phyloP scores from a whole-genome alignment of 2,888 invertebrate species.

The Poecilus cupreus region DNA sequence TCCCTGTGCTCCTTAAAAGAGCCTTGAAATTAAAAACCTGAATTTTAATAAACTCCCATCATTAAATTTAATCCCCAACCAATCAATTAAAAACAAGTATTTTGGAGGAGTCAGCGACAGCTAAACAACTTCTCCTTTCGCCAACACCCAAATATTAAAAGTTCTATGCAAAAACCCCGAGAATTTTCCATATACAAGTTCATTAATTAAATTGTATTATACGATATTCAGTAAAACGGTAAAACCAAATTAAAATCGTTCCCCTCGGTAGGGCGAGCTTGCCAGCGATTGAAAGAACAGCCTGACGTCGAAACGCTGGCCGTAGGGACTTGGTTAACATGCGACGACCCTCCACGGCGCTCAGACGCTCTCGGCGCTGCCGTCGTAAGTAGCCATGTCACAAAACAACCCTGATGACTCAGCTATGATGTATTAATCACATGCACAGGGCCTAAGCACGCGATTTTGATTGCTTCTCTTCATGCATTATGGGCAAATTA shows the following conservation, averaged over 20 bases:
- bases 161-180: not conserved
- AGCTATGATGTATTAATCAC: slow-evolving; percentile 45
- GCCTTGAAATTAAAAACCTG: slow-evolving; percentile 1
- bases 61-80: slow-evolving; percentile 11
- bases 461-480: not conserved
- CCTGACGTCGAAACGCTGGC: not conserved
- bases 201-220: slow-evolving; percentile 55
- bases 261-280: not conserved
- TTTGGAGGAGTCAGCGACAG: not conserved
- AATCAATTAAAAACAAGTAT: slow-evolving; percentile 26
- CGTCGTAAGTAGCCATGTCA: not conserved
- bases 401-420: slow-evolving; percentile 20
- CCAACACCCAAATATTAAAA: not conserved
- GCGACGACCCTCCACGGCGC: slow-evolving; percentile 7
- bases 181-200: slow-evolving; percentile 45
- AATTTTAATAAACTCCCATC: slow-evolving; percentile 4
- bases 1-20: not conserved
- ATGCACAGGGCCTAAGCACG: not conserved
- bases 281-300: slow-evolving; percentile 1
- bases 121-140: not conserved
- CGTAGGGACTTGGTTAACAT: slow-evolving; percentile 41
- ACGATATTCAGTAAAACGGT: slow-evolving; percentile 45
- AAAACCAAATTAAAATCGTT: slow-evolving; percentile 49
- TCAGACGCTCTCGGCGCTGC: not conserved
- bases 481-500: too few relatives aligned